Evolutionary conservation across 1,140 invertebrate genomes (phyloP).

Genomic region (Drosophila lini): DNA sequence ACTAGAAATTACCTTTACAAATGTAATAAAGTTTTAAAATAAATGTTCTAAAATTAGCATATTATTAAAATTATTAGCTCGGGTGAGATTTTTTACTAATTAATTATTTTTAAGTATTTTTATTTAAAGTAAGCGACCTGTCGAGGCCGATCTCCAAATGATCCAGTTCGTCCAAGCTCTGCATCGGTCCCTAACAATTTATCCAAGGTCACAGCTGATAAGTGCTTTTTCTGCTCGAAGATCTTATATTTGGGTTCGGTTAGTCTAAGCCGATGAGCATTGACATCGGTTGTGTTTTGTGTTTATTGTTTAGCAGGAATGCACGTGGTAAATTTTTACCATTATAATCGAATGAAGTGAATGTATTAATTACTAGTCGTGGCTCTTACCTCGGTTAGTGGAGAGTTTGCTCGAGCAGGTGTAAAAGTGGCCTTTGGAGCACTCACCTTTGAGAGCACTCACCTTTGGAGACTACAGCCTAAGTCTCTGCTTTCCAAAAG

Average conservation of each 20-base stretch:
- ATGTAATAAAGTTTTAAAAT: constrained; percentile 40
- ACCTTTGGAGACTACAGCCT: no score
- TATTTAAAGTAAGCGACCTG: background rate
- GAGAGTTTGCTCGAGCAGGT: background rate
- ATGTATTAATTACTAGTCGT: background rate
- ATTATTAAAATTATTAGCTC: background rate
- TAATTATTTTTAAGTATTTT: background rate
- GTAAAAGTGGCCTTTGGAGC: background rate
- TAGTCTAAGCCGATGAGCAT: background rate
- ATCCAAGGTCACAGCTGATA: background rate
- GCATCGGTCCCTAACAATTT: background rate
- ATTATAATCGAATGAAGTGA: background rate
- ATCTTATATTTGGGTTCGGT: background rate
- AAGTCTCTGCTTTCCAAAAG: no score
- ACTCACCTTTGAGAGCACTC: no score
- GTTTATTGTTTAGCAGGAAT: background rate
- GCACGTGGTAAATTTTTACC: background rate
- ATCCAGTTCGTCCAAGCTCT: background rate
- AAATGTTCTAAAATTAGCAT: constrained; percentile 40
- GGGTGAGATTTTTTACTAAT: background rate
- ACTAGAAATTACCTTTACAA: constrained; percentile 24
- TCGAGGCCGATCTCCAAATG: background rate
- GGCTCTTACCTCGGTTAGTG: no score
- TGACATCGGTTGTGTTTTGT: background rate
- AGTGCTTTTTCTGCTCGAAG: background rate